Base-by-base conservation (phyloP, 2,888 invertebrate genomes). In the Andrena praecox region DNA sequence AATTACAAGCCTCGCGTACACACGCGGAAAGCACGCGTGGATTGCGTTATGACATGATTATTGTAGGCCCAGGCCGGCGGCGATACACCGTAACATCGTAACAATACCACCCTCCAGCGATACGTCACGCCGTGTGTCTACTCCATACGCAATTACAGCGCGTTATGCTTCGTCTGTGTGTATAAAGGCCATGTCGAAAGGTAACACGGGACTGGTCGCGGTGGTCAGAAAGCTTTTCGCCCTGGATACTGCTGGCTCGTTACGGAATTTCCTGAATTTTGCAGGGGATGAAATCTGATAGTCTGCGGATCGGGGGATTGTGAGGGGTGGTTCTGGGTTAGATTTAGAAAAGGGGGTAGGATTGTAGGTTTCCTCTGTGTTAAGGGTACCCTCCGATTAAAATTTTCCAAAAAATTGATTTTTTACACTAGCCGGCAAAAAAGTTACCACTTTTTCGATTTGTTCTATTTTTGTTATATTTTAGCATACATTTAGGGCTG, bases 101-200 rank as follows among this genome's bases (percentile, higher is more conserved):
- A 91, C 91, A 91, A 92, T 93, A 92, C 42, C 90, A 91, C 91
- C 90, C 90, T 84, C 80, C 71, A 85, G 91, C 91, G 90, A 93
- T 93, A 90, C 90, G 90, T 93, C 93, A 93, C 90, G 86, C 89
- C 89, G 89, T 88, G 86, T 89, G 93, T 93, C 92, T 90, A 90
- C 87, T 88, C 89, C 92, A 92, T 86, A 85, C 86, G 89, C 89
- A 88, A 88, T 88, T 88, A 88, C 83, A 84, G 75, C 84, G 63
- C 79, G 82, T 80, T 85, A 84, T 82, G 81, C 85, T 81, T 83
- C 73, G 81, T 33, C 75, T 71, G 27, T 80, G 76, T 68, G 27
- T 77, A 54, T 50, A 69, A 68, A 79, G 78, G 35, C 33, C 69
- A 24, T 33, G 33, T 29, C 5, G 35, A 27, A 12, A 27, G 20